Evolutionary conservation across 2,113 vertebrate species (phyloP), one percentile per base, ranked within the genome.

Genomic region (Artemisiospiza belli): DNA sequence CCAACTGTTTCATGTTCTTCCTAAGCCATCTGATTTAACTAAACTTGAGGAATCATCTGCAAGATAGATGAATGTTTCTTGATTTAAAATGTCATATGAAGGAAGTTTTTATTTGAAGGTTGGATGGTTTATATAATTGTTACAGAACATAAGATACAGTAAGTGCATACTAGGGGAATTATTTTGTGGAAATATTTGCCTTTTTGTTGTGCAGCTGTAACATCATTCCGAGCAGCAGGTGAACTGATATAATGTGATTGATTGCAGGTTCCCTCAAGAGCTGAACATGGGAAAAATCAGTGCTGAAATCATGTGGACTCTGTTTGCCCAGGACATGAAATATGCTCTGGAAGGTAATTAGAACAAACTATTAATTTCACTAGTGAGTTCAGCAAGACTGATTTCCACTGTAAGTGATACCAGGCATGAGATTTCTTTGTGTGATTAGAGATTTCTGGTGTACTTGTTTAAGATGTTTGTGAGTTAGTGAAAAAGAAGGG

Each of bases 241-340:
- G 31, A 92, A 79, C 63, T 97, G 72, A 94, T 70, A 21, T n/a
- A 28, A 64, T 96, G 35, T 94, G 58, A 78, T 97, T 95, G 78
- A 62, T 96, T 97, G 91, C 97, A 99, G 99, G 97, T 99, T 99
- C 96, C 99, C 99, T 61, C 99, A 99, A 94, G 99, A 99, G 95
- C 97, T 99, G 97, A 99, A 98, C 95, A 99, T 98, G 97, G 99
- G 99, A 31, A 99, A 98, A 97, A 96, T 99, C 96, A 99, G 99
- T 67, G 98, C 99, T 18, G 99, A 99, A 96, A 98, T 99, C 93
- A 99, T 97, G 97, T 99, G 99, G 99, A 98, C 87, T 89, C 98
- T 99, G 70, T 99, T 99, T 93, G 98, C 99, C 85, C 98, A 98
- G 93, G 99, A 99, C 87, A 99, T 99, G 99, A 99, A 99, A 94